Evolutionary conservation across 2,113 vertebrate genomes (phyloP).

Genomic region (Aramus guarauna): DNA sequence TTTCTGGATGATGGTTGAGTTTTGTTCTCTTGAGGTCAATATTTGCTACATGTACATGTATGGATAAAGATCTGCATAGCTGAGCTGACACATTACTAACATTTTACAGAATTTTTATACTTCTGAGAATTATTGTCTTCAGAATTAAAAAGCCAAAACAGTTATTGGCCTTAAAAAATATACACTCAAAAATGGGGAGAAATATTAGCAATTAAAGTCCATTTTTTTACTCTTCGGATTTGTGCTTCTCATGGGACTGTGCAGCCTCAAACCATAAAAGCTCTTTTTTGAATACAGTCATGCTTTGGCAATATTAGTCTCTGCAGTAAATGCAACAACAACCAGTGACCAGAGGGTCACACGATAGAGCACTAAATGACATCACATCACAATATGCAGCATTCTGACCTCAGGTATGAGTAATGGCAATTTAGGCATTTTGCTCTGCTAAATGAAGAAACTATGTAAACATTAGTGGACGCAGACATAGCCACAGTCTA

Average conservation of each 20-base stretch:
- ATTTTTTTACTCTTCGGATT: not conserved
- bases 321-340: not conserved
- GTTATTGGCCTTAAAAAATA: not conserved
- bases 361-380: not conserved
- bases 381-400: not conserved
- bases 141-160: not conserved
- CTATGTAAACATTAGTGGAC: not conserved
- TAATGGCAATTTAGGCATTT: not conserved
- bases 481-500: not conserved
- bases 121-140: not conserved
- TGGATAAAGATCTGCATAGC: not conserved
- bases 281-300: not conserved
- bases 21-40: slow-evolving; percentile 31
- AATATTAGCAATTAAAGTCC: not conserved
- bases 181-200: not conserved
- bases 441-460: not conserved
- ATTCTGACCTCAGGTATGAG: not conserved
- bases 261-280: not conserved
- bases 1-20: slow-evolving; percentile 24
- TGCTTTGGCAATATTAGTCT: not conserved
- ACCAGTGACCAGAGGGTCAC: not conserved
- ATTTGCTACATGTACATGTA: not conserved
- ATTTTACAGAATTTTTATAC: not conserved
- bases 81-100: not conserved
- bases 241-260: not conserved